These are phyloP conservation scores for Mamestra configurata DNA, from an alignment of 1,140 invertebrate genomes.

Conservation along the genomic window DNA sequence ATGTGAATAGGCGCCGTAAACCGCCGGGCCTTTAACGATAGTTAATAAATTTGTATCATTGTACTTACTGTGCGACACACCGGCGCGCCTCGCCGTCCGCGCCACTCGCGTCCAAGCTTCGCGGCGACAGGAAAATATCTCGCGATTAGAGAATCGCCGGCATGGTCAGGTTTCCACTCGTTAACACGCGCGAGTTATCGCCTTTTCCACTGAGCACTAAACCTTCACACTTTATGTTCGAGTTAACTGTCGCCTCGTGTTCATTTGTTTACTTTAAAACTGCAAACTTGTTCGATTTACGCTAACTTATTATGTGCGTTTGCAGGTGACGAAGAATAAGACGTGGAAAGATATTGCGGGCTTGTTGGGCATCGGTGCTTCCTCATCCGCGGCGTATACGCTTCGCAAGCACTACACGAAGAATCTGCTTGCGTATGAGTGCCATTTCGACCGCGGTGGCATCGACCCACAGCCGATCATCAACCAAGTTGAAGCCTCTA, in stretches of 20 bases:
- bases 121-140: constrained; percentile 24
- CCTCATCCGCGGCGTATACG: constrained; percentile 98
- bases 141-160: constrained; percentile 39
- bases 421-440: constrained; percentile 98
- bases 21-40: constrained; percentile 76
- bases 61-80: constrained; percentile 60
- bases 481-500: constrained; percentile 96
- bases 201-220: constrained; percentile 58
- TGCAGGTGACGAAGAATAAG: constrained; percentile 98
- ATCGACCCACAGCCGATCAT: constrained; percentile 98
- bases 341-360: constrained; percentile 99
- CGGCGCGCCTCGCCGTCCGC: background rate
- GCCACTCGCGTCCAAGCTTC: constrained; percentile 50
- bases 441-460: constrained; percentile 98
- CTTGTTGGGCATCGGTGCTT: constrained; percentile 97
- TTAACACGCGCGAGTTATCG: constrained; percentile 70
- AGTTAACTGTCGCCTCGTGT: constrained; percentile 60
- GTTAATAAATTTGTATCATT: constrained; percentile 85
- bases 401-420: constrained; percentile 99
- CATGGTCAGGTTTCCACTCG: constrained; percentile 70
- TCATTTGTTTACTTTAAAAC: constrained; percentile 63
- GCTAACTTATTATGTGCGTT: constrained; percentile 37
- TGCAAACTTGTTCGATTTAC: constrained; percentile 44
- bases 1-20: constrained; percentile 79
- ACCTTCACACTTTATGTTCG: constrained; percentile 69